A percentile compares a stretch with the other conserved stretches of the same genome.
These are phyloP conservation scores for Romanogobio albipinnatus DNA, from an alignment of 2,113 vertebrate species.

Conservation along the genomic window DNA sequence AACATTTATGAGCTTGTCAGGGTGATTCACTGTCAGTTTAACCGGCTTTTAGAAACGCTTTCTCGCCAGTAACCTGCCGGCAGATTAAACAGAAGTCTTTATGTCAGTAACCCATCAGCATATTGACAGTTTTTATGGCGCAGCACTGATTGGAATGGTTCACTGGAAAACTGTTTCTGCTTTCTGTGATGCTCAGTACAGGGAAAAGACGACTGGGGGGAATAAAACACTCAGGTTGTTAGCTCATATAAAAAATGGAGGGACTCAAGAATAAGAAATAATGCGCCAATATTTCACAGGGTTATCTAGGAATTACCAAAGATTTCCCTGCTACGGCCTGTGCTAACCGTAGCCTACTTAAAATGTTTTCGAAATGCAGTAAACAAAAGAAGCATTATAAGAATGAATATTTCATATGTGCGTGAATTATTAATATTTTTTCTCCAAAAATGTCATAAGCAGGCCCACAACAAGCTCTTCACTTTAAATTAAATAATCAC, in stretches of 20 bases:
- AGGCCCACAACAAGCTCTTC: background rate
- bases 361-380: slow-evolving; percentile 10
- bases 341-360: background rate
- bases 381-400: slow-evolving; percentile 28
- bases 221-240: background rate
- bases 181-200: slow-evolving; percentile 10
- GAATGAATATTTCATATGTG: slow-evolving; percentile 37
- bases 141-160: slow-evolving; percentile 34
- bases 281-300: background rate
- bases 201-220: background rate
- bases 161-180: slow-evolving; percentile 25
- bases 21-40: slow-evolving; percentile 73
- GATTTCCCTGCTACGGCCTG: background rate
- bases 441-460: background rate
- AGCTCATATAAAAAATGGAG: background rate
- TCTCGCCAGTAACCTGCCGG: slow-evolving; percentile 24
- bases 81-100: slow-evolving; percentile 38
- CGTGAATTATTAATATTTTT: slow-evolving; percentile 39
- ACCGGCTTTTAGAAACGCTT: slow-evolving; percentile 50
- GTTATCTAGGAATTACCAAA: slow-evolving; percentile 16
- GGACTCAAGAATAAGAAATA: background rate
- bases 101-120: slow-evolving; percentile 43
- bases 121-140: slow-evolving; percentile 50
- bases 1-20: slow-evolving; percentile 64
- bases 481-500: slow-evolving; percentile 15